phyloP scores from a whole-genome alignment of 23 tunicate genomes.

The Phallusia fumigata region DNA sequence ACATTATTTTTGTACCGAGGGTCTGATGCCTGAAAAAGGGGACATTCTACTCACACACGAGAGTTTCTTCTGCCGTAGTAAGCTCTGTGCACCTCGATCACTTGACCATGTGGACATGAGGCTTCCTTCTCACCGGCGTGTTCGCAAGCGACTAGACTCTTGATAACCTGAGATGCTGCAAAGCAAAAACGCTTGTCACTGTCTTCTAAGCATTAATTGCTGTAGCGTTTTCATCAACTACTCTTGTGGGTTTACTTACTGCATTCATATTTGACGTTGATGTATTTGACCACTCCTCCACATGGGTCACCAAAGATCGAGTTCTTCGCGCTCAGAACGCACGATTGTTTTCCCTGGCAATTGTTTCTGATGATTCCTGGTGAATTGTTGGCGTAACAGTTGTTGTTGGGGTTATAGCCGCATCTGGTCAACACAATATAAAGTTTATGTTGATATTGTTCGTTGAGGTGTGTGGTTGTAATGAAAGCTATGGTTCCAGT shows the following conservation, averaged over 20 bases:
- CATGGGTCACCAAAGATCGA: not conserved
- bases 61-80: not conserved
- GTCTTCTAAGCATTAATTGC: too few species aligned
- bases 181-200: not conserved
- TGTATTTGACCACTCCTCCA: not conserved
- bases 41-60: not conserved
- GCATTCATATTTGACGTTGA: not conserved
- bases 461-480: too few species aligned
- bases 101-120: not conserved
- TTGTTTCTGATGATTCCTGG: not conserved
- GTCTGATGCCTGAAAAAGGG: too few species aligned
- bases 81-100: not conserved
- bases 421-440: not conserved
- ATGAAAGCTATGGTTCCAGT: too few species aligned
- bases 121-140: not conserved
- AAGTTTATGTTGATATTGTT: too few species aligned
- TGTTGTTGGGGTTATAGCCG: slow-evolving; percentile 1
- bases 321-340: not conserved
- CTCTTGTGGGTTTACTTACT: slow-evolving; percentile 3
- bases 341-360: not conserved
- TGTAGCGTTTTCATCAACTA: too few species aligned
- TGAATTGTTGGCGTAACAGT: not conserved
- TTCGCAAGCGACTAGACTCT: not conserved
- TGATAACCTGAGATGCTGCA: not conserved
- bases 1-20: too few species aligned